Conservation (phyloP, 2,888 invertebrate genomes). For the Lithophane leautieri region DNA sequence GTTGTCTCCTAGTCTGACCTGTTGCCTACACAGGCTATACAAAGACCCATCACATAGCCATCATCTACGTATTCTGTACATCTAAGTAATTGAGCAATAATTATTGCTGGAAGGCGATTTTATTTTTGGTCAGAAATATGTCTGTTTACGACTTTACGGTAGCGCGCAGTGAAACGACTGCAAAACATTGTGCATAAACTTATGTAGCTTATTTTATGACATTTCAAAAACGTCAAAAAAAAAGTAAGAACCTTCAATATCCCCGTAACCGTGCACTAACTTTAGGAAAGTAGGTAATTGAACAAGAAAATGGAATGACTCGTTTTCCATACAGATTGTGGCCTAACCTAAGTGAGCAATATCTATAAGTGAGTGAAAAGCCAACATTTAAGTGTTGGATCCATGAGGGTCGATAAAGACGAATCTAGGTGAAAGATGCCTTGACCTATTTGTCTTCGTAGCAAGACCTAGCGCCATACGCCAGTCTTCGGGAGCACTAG, state of each 20-base stretch:
- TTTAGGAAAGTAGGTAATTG: background rate
- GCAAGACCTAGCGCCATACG: background rate
- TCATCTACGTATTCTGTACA: no score
- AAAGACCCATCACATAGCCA: no score
- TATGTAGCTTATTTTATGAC: no score
- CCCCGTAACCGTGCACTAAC: background rate
- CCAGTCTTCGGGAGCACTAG: background rate
- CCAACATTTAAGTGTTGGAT: background rate
- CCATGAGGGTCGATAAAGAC: background rate
- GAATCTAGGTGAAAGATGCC: slow-evolving; percentile 20
- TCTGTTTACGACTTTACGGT: no score
- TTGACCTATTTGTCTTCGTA: slow-evolving; percentile 29
- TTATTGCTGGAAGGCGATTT: no score
- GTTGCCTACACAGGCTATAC: background rate
- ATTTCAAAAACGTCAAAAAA: no score
- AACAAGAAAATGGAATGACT: background rate
- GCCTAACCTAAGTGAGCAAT: background rate
- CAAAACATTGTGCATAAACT: no score
- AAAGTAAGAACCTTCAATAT: no score
- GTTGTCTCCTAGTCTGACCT: background rate
- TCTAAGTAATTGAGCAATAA: no score
- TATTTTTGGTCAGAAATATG: no score
- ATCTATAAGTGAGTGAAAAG: no score
- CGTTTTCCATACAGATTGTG: background rate
- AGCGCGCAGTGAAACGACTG: no score